Percentiles rank a stretch among this genome's conserved stretches.
These are phyloP conservation scores for Vanacampus margaritifer DNA, from an alignment of 2,113 vertebrate genomes.

Conservation along the genomic window DNA sequence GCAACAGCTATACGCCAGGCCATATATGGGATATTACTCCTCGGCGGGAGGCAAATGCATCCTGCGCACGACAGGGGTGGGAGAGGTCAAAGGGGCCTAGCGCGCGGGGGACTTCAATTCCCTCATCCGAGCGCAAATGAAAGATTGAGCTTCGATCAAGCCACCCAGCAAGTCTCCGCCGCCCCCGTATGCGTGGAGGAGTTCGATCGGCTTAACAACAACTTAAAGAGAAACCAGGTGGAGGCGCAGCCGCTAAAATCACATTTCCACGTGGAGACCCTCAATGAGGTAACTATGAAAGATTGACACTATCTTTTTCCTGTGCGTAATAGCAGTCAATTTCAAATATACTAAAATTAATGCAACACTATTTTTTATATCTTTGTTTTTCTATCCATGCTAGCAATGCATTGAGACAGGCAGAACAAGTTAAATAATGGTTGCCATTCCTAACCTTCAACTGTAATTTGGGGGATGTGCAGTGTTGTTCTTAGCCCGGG, in stretches of 20 bases:
- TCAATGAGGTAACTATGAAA: constrained; percentile 75
- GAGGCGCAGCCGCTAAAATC: constrained; percentile 51
- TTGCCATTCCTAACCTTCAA: no score
- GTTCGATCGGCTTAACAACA: constrained; percentile 78
- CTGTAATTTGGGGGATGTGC: no score
- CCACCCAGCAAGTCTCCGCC: background rate
- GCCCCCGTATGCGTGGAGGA: constrained; percentile 70
- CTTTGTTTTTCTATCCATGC: no score
- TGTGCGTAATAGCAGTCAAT: background rate
- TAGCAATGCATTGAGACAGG: no score
- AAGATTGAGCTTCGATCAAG: constrained; percentile 12
- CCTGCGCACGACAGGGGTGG: constrained; percentile 25
- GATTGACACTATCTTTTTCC: no score
- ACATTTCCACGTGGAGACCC: constrained; percentile 61
- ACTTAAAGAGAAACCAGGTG: constrained; percentile 74
- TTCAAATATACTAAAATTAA: background rate
- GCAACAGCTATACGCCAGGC: constrained; percentile 78
- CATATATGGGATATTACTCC: constrained; percentile 81
- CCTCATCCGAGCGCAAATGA: constrained; percentile 3
- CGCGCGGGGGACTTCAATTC: constrained; percentile 1
- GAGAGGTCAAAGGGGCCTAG: constrained; percentile 22
- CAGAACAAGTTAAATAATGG: no score
- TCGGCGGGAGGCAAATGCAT: constrained; percentile 5
- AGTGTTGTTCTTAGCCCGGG: no score
- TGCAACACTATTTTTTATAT: no score